A percentile compares a stretch with the other conserved stretches of the same genome.
Conservation (phyloP, 2,888 invertebrate species). For the Hemaris fuciformis region DNA sequence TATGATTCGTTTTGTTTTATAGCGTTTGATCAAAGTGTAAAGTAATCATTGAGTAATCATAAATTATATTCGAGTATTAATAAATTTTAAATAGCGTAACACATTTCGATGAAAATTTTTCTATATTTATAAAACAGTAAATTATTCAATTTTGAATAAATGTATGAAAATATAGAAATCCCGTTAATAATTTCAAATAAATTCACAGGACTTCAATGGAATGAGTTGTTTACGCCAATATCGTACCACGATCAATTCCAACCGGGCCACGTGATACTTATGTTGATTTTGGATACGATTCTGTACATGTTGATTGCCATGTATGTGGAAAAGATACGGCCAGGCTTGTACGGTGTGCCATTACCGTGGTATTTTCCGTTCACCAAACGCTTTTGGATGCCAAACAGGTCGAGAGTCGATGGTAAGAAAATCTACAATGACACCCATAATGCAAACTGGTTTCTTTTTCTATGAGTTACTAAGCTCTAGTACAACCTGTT, state of each 20-base stretch:
- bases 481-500: background rate
- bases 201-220: slow-evolving; percentile 83
- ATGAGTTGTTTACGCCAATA: slow-evolving; percentile 83
- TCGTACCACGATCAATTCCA: slow-evolving; percentile 87
- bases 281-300: slow-evolving; percentile 86
- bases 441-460: background rate
- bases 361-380: slow-evolving; percentile 92
- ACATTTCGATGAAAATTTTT: no score
- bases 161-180: no score
- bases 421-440: slow-evolving; percentile 41
- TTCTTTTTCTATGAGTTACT: background rate
- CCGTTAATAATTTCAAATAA: background rate
- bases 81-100: no score
- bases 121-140: no score
- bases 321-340: slow-evolving; percentile 93
- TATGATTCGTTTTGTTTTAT: no score
- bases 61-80: no score
- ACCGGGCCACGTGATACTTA: slow-evolving; percentile 85
- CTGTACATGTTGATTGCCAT: slow-evolving; percentile 89
- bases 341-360: slow-evolving; percentile 93
- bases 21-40: no score
- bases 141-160: no score
- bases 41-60: no score
- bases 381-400: slow-evolving; percentile 81
- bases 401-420: slow-evolving; percentile 53